phyloP scores from a whole-genome alignment of 1,140 invertebrate genomes.

The Brachionus rubens region DNA sequence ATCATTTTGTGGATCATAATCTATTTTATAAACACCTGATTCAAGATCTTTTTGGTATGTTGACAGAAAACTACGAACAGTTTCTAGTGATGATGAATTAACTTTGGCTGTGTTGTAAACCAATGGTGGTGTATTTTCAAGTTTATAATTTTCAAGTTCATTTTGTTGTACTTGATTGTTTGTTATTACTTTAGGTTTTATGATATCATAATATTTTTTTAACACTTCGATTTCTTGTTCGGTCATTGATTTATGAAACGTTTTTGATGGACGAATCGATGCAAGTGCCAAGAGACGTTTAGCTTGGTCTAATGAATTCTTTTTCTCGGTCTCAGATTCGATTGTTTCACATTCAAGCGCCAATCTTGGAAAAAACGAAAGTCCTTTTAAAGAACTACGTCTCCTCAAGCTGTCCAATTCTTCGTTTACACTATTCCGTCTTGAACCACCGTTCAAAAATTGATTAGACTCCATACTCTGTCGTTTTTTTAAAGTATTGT shows the following conservation, averaged over 20 bases:
- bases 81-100: neutral
- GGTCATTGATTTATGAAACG: conserved; percentile 44
- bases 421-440: neutral
- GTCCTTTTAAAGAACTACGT: neutral
- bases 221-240: conserved; percentile 37
- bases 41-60: conserved; percentile 23
- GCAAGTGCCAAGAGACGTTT: conserved; percentile 37
- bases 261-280: conserved; percentile 39
- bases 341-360: neutral
- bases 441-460: neutral
- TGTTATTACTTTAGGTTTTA: conserved; percentile 11
- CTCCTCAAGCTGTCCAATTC: neutral
- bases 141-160: neutral
- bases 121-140: conserved; percentile 13
- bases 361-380: conserved; percentile 38
- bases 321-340: neutral
- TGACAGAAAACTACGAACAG: conserved; percentile 8
- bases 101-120: conserved; percentile 38
- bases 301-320: conserved; percentile 6
- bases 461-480: neutral
- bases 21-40: conserved; percentile 5
- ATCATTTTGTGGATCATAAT: conserved; percentile 9
- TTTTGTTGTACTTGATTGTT: neutral
- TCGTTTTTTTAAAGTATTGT: neutral
- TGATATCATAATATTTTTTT: conserved; percentile 42